A percentile compares a stretch with the other conserved stretches of the same genome.
These are phyloP conservation scores for Ormyrus labotus DNA, from an alignment of 2,888 invertebrate genomes.

Conservation along the genomic window DNA sequence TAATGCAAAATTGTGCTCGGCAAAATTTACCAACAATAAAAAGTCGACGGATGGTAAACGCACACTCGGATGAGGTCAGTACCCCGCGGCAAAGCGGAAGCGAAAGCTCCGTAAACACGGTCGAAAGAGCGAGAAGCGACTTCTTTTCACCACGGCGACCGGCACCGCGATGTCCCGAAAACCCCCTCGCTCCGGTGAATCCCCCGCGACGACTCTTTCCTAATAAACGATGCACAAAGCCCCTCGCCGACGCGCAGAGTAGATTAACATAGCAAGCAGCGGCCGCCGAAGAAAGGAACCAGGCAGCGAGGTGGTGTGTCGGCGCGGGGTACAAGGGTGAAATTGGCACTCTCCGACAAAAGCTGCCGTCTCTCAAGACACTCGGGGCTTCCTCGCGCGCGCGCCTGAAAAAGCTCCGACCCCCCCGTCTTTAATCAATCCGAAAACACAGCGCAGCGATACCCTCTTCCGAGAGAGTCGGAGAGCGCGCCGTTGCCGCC, in stretches of 20 bases:
- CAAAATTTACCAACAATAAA: too few relatives aligned
- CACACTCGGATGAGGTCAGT: too few relatives aligned
- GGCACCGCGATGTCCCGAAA: too few relatives aligned
- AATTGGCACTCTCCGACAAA: constrained; percentile 42
- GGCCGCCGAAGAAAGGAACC: too few relatives aligned
- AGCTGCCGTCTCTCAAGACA: constrained; percentile 37
- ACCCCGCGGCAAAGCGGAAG: too few relatives aligned
- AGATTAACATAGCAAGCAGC: constrained; percentile 30
- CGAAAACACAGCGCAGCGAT: constrained; percentile 29
- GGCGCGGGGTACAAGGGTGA: not conserved
- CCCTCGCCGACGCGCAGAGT: not conserved
- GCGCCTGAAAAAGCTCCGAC: constrained; percentile 23
- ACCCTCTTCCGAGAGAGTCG: not conserved
- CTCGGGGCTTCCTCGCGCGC: not conserved
- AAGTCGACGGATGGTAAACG: too few relatives aligned
- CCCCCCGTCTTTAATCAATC: constrained; percentile 50
- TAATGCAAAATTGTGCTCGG: too few relatives aligned
- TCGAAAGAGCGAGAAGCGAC: too few relatives aligned
- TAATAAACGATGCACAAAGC: constrained; percentile 51
- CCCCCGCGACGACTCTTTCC: not conserved
- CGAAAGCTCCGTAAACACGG: too few relatives aligned
- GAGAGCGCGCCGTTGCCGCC: not conserved
- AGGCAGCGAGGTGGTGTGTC: not conserved
- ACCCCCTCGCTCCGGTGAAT: too few relatives aligned
- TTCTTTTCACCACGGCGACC: too few relatives aligned